These are phyloP conservation scores for Epicampocera succincta DNA, from an alignment of 2,888 invertebrate genomes.

Conservation along the genomic window DNA sequence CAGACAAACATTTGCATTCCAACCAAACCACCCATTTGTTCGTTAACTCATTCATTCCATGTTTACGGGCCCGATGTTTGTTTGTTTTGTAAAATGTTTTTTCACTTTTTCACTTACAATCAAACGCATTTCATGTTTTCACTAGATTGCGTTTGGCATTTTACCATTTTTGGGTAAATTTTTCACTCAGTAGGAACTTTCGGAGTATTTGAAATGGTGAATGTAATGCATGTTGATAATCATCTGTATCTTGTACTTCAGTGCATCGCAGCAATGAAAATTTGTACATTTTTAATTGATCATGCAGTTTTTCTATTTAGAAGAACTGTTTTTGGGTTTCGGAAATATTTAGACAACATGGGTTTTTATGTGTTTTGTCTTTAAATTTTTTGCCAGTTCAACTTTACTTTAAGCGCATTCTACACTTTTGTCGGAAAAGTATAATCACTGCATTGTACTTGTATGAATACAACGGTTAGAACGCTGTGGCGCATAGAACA, in stretches of 20 bases:
- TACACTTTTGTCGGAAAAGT: no score
- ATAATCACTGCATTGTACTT: no score
- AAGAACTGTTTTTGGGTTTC: no score
- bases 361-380: no score
- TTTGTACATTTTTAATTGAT: conserved; percentile 27
- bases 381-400: no score
- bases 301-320: conserved; percentile 34
- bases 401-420: no score
- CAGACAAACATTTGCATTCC: conserved; percentile 23
- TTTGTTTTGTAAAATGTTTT: conserved; percentile 29
- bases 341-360: no score
- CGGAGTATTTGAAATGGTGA: background rate
- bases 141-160: conserved; percentile 60
- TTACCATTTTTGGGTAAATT: conserved; percentile 31
- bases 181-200: background rate
- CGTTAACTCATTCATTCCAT: conserved; percentile 1
- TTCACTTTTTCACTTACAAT: conserved; percentile 9
- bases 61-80: conserved; percentile 18
- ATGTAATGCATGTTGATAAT: conserved; percentile 10
- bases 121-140: conserved; percentile 60
- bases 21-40: conserved; percentile 5
- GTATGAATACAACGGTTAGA: no score
- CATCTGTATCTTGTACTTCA: conserved; percentile 23
- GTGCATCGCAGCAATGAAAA: conserved; percentile 42
- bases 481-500: no score